Percentiles rank a stretch among this genome's conserved stretches.
phyloP scores from a whole-genome alignment of 2,888 invertebrate genomes.

The Netelia melanura region DNA sequence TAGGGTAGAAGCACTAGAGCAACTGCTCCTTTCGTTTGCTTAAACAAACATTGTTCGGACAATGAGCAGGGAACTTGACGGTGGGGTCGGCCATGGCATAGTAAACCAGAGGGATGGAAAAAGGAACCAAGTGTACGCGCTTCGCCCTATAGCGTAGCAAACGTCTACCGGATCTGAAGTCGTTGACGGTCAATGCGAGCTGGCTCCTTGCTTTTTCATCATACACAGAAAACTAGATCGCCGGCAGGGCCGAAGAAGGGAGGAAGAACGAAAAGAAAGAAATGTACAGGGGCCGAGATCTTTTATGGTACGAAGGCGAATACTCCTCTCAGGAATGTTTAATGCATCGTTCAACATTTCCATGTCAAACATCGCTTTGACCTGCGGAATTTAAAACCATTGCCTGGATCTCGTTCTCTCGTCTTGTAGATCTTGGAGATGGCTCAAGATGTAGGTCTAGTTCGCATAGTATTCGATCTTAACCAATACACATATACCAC shows the following conservation, averaged over 20 bases:
- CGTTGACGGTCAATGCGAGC: slow-evolving; percentile 42
- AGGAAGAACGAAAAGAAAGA: slow-evolving; percentile 65
- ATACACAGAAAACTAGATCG: slow-evolving; percentile 59
- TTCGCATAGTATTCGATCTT: not conserved
- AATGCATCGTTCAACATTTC: slow-evolving; percentile 84
- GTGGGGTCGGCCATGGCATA: slow-evolving; percentile 37
- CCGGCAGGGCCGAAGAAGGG: slow-evolving; percentile 62
- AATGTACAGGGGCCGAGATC: slow-evolving; percentile 45
- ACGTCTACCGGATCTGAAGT: slow-evolving; percentile 14
- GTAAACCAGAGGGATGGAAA: slow-evolving; percentile 48
- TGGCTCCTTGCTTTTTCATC: slow-evolving; percentile 43
- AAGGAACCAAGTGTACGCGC: slow-evolving; percentile 53
- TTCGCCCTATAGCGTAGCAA: slow-evolving; percentile 62
- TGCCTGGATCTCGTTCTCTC: slow-evolving; percentile 41
- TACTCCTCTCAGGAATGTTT: slow-evolving; percentile 81
- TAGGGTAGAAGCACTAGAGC: slow-evolving; percentile 32
- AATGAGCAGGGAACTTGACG: slow-evolving; percentile 70
- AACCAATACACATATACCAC: slow-evolving; percentile 37
- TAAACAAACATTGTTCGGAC: slow-evolving; percentile 83
- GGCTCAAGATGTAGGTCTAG: slow-evolving; percentile 21
- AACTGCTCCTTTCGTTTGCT: slow-evolving; percentile 81
- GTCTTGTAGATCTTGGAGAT: slow-evolving; percentile 22
- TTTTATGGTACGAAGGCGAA: slow-evolving; percentile 59
- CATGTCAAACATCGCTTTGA: slow-evolving; percentile 85
- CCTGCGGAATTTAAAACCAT: slow-evolving; percentile 84